Percentiles rank a stretch among this genome's conserved stretches.
Evolutionary conservation across 2,113 vertebrate genomes (phyloP).

Genomic region (Lethenteron reissneri): DNA sequence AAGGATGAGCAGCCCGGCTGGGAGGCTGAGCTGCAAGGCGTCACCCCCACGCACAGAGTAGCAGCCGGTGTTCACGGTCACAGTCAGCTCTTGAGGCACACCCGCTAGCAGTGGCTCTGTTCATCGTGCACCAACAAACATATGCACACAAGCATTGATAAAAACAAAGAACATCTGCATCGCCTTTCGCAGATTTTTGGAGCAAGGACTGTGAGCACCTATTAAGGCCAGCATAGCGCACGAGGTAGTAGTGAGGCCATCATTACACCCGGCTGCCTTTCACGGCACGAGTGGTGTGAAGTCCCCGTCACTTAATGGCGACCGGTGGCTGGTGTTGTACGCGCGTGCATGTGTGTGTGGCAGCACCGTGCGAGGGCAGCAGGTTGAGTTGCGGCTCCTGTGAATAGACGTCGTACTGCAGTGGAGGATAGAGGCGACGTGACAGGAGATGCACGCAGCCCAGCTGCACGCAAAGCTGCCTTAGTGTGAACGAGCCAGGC

Average conservation of each 20-base stretch:
- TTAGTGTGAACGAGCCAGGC: constrained; percentile 62
- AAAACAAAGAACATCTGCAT: no score
- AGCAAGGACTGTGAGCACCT: no score
- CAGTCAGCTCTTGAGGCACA: constrained; percentile 72
- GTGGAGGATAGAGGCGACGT: constrained; percentile 63
- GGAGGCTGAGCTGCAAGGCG: constrained; percentile 70
- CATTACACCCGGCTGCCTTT: no score
- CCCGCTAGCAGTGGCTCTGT: constrained; percentile 45
- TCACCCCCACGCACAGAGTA: constrained; percentile 65
- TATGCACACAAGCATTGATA: not conserved
- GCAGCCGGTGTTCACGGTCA: constrained; percentile 71
- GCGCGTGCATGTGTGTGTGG: not conserved
- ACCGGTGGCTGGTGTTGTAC: no score
- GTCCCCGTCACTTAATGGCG: no score
- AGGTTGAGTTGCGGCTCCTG: constrained; percentile 88
- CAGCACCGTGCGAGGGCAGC: constrained; percentile 60
- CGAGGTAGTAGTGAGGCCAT: no score
- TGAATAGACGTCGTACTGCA: constrained; percentile 80
- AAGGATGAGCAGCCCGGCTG: constrained; percentile 54
- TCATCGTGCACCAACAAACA: constrained; percentile 31
- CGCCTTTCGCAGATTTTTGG: no score
- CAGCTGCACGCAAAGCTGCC: constrained; percentile 54
- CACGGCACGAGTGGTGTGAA: no score
- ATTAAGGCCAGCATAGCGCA: no score
- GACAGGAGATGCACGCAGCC: constrained; percentile 61